phyloP scores from a whole-genome alignment of 2,797 vertebrate genomes.

The Sebastes kiyomatsui region DNA sequence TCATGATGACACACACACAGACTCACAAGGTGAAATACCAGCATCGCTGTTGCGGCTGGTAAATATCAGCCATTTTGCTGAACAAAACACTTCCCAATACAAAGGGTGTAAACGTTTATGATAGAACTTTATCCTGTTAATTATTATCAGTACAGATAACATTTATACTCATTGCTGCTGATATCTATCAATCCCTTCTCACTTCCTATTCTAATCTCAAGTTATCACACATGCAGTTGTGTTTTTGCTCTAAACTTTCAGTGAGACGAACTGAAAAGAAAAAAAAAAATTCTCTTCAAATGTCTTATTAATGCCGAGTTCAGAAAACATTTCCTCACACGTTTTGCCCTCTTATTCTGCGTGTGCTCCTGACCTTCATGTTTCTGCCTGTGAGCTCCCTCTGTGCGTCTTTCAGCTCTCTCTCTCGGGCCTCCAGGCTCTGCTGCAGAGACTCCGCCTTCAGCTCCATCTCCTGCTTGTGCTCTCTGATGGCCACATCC shows the following conservation, averaged over 20 bases:
- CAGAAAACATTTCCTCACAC: neutral
- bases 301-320: neutral
- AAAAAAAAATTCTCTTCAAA: neutral
- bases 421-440: constrained; percentile 85
- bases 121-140: neutral
- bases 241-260: neutral
- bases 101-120: neutral
- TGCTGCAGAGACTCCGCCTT: constrained; percentile 88
- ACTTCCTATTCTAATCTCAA: neutral
- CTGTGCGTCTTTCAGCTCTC: constrained; percentile 74
- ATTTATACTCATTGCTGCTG: neutral
- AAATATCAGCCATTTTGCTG: neutral
- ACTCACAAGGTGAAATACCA: neutral
- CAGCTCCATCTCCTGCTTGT: constrained; percentile 91
- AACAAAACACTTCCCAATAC: too few relatives aligned
- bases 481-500: constrained; percentile 90
- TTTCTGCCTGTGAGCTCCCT: constrained; percentile 82
- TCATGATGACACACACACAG: neutral
- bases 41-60: neutral
- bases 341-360: neutral
- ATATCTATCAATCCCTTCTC: neutral
- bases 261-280: neutral
- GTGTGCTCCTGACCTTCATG: constrained; percentile 80
- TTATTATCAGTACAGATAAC: neutral
- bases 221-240: neutral